These are phyloP conservation scores for Drosophila stalkeri DNA, from an alignment of 2,888 invertebrate genomes.

Conservation along the genomic window DNA sequence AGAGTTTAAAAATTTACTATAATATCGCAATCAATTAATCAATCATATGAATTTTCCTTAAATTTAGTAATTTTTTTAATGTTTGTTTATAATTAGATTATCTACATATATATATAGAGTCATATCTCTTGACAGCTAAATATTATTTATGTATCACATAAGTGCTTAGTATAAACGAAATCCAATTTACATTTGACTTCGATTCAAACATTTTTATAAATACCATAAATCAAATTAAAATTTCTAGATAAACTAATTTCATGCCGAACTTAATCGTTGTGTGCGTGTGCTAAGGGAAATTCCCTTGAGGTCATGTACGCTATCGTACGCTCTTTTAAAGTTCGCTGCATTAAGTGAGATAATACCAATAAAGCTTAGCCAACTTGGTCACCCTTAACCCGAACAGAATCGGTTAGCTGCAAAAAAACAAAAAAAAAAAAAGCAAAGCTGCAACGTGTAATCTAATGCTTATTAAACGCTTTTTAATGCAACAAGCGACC, in stretches of 20 bases:
- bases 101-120: neutral
- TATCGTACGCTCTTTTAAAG: slow-evolving; percentile 23
- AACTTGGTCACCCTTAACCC: slow-evolving; percentile 44
- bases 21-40: too few species aligned
- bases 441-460: slow-evolving; percentile 50
- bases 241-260: neutral
- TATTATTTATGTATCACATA: neutral
- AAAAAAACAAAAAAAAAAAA: neutral
- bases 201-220: too few species aligned
- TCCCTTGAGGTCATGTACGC: slow-evolving; percentile 3
- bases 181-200: neutral
- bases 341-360: slow-evolving; percentile 35
- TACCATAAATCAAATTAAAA: slow-evolving; percentile 3
- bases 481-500: slow-evolving; percentile 67
- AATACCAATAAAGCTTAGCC: slow-evolving; percentile 19
- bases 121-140: neutral
- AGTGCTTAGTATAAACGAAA: too few species aligned
- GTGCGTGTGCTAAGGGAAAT: neutral
- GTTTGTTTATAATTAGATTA: neutral
- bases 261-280: neutral
- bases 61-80: neutral
- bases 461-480: slow-evolving; percentile 79
- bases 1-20: too few species aligned
- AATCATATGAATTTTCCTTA: too few species aligned
- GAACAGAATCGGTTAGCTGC: slow-evolving; percentile 4